Conservation (phyloP, 1,140 invertebrate species). For the Cecropterus lyciades region DNA sequence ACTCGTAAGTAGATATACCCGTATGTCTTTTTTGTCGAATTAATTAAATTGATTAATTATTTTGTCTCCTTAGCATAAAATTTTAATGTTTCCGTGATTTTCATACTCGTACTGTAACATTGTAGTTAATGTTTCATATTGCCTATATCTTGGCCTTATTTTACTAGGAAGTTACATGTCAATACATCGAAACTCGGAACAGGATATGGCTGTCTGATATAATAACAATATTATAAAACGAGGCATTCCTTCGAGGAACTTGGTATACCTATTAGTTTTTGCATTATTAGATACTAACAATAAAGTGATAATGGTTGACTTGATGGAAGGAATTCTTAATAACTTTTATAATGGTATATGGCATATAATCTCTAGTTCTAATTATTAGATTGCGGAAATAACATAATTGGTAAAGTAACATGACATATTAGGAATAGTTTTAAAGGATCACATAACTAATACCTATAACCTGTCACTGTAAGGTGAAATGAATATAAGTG, state of each 20-base stretch:
- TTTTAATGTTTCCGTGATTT: not conserved
- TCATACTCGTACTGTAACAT: conserved; percentile 3
- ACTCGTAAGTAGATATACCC: no score
- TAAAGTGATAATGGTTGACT: not conserved
- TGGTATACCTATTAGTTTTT: not conserved
- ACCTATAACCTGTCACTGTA: no score
- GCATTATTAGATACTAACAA: not conserved
- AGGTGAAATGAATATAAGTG: no score
- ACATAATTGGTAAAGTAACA: no score
- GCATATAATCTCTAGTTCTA: not conserved
- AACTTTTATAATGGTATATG: no score
- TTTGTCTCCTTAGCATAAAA: no score
- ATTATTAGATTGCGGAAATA: no score
- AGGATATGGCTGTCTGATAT: conserved; percentile 48
- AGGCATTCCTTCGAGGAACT: conserved; percentile 20
- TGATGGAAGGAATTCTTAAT: not conserved
- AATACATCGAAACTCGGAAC: conserved; percentile 51
- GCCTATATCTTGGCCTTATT: conserved; percentile 44
- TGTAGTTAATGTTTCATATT: conserved; percentile 15
- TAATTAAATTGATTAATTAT: conserved; percentile 5
- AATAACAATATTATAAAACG: conserved; percentile 37
- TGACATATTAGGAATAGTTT: no score
- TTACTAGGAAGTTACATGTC: conserved; percentile 48
- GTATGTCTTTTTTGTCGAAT: not conserved
- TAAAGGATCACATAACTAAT: no score